Evolutionary conservation across 2,888 invertebrate genomes (phyloP).

Genomic region (Chymomyza amoena): DNA sequence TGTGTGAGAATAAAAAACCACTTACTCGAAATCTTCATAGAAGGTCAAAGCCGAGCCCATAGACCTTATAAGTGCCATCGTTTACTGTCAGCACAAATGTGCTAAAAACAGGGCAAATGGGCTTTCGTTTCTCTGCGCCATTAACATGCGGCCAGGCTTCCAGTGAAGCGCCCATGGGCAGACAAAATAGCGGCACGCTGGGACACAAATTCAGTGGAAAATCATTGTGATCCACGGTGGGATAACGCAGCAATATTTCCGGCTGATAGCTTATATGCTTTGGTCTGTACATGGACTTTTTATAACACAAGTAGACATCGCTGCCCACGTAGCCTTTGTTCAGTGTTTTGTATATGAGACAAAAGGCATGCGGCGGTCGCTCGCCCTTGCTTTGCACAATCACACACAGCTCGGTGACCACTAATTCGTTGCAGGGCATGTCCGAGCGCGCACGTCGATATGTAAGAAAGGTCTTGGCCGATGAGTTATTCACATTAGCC

Average conservation of each 20-base stretch:
- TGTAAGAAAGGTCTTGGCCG: slow-evolving; percentile 94
- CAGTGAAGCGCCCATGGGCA: slow-evolving; percentile 98
- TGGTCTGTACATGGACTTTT: slow-evolving; percentile 98
- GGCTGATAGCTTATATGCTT: slow-evolving; percentile 97
- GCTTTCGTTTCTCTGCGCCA: slow-evolving; percentile 72
- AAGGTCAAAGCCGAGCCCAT: slow-evolving; percentile 98
- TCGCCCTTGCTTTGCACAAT: slow-evolving; percentile 95
- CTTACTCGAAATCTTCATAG: slow-evolving; percentile 88
- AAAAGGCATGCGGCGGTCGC: slow-evolving; percentile 97
- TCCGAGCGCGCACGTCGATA: slow-evolving; percentile 92
- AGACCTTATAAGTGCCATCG: slow-evolving; percentile 96
- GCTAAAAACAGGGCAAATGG: slow-evolving; percentile 94
- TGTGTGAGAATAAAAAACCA: too few relatives aligned
- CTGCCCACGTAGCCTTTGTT: slow-evolving; percentile 98
- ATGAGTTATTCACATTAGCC: slow-evolving; percentile 97
- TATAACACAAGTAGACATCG: slow-evolving; percentile 98
- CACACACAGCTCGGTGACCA: slow-evolving; percentile 98
- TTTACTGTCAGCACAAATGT: slow-evolving; percentile 98
- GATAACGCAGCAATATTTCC: slow-evolving; percentile 88
- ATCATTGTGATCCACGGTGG: slow-evolving; percentile 86
- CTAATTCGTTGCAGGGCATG: slow-evolving; percentile 97
- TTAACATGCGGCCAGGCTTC: slow-evolving; percentile 96
- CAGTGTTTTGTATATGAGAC: slow-evolving; percentile 95
- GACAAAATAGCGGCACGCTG: slow-evolving; percentile 96
- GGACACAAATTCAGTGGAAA: slow-evolving; percentile 88